Evolutionary conservation across 2,113 vertebrate species (phyloP).

Genomic region (Apistogramma diplotaenia): DNA sequence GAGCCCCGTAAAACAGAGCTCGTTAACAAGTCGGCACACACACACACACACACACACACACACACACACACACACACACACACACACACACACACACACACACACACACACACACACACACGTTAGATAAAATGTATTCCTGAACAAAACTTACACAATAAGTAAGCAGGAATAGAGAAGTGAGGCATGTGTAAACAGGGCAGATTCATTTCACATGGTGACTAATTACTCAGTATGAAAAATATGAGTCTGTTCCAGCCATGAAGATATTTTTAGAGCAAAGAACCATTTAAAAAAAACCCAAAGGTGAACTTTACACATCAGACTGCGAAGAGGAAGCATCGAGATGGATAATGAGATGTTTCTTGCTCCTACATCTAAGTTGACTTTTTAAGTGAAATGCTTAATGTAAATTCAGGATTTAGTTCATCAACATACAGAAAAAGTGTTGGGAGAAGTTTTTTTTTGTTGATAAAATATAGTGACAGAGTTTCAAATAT

Average conservation of each 20-base stretch:
- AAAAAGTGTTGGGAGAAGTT: not conserved
- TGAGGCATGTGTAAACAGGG: not conserved
- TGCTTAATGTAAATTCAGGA: not conserved
- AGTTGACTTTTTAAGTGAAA: not conserved
- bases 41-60: not conserved
- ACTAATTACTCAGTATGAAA: not conserved
- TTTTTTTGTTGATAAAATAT: not conserved
- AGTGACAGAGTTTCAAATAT: not conserved
- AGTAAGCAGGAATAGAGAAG: not conserved
- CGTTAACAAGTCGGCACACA: slow-evolving; percentile 44
- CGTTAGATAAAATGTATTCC: not conserved
- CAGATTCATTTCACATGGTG: not conserved
- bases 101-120: not conserved
- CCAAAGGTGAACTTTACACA: not conserved
- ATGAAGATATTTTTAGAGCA: not conserved
- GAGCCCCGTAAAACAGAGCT: slow-evolving; percentile 67
- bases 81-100: not conserved
- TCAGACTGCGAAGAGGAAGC: not conserved
- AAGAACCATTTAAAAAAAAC: not conserved
- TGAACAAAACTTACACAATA: not conserved
- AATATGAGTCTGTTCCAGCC: not conserved
- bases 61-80: not conserved
- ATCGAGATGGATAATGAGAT: not conserved
- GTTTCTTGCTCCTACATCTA: not conserved
- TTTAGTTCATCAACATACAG: not conserved